These are phyloP conservation scores for Apis laboriosa DNA, from an alignment of 1,140 invertebrate genomes.

Conservation along the genomic window DNA sequence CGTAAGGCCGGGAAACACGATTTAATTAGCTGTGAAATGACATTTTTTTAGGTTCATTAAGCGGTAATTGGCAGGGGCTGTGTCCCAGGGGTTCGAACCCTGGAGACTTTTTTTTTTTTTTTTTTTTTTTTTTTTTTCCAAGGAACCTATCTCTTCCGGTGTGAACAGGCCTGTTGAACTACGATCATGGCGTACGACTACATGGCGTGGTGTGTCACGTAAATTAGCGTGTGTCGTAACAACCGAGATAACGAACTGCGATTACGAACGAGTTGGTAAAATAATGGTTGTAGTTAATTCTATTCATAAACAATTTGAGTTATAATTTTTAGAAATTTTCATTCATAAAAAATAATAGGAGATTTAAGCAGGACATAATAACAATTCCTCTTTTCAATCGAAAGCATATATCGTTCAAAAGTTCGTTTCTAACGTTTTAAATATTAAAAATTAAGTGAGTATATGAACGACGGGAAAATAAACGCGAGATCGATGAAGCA, in stretches of 20 bases:
- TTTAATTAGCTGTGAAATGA: constrained; percentile 40
- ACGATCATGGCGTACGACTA: neutral
- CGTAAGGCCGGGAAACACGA: constrained; percentile 4
- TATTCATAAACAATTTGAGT: too few relatives aligned
- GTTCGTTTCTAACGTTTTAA: too few relatives aligned
- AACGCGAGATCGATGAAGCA: neutral
- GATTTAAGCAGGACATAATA: too few relatives aligned
- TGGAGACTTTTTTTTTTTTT: neutral
- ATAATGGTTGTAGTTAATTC: neutral
- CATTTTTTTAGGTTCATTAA: constrained; percentile 35
- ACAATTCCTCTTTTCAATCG: too few relatives aligned
- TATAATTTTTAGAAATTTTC: neutral
- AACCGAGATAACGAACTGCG: neutral
- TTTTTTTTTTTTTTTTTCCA: neutral
- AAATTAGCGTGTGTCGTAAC: neutral
- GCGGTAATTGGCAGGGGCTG: constrained; percentile 13
- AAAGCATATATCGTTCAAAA: too few relatives aligned
- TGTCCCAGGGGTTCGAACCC: neutral
- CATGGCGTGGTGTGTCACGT: neutral
- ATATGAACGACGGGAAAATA: neutral
- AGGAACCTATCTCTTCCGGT: neutral
- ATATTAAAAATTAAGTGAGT: too few relatives aligned
- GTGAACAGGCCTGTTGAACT: neutral
- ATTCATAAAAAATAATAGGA: neutral
- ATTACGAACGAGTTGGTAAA: too few relatives aligned